Percentiles rank a stretch among this genome's conserved stretches.
These are phyloP conservation scores for Sipha maydis DNA, from an alignment of 2,888 invertebrate species.

Conservation along the genomic window DNA sequence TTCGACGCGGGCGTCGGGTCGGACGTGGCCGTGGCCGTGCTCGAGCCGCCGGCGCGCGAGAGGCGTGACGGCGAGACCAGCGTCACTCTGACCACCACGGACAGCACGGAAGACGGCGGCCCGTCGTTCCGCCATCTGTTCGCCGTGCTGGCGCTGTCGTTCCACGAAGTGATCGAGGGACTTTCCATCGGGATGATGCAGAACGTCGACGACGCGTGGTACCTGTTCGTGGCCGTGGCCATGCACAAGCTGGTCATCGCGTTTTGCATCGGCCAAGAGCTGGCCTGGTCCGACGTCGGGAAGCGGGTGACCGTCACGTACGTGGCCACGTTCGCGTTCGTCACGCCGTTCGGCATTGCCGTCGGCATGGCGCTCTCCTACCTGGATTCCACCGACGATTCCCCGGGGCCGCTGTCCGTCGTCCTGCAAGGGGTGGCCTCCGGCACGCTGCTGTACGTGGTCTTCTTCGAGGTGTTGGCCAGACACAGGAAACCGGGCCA, in stretches of 20 bases:
- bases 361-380: constrained; percentile 71
- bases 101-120: constrained; percentile 59
- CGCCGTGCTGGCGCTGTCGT: constrained; percentile 75
- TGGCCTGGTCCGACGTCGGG: constrained; percentile 71
- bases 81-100: background rate
- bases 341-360: constrained; percentile 77
- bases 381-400: constrained; percentile 65
- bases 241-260: constrained; percentile 76
- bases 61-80: background rate
- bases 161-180: constrained; percentile 79
- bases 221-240: constrained; percentile 74
- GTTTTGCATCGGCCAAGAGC: constrained; percentile 76
- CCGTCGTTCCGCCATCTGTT: constrained; percentile 70
- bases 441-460: constrained; percentile 82
- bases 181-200: constrained; percentile 82
- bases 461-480: constrained; percentile 83
- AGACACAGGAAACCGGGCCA: constrained; percentile 72
- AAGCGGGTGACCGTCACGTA: constrained; percentile 70
- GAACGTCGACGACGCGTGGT: constrained; percentile 74
- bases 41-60: background rate
- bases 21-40: constrained; percentile 54
- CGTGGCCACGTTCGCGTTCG: constrained; percentile 74
- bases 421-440: constrained; percentile 78
- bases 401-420: constrained; percentile 68
- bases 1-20: constrained; percentile 63